Conservation (phyloP, 2,113 vertebrate species). For the Nestor notabilis region DNA sequence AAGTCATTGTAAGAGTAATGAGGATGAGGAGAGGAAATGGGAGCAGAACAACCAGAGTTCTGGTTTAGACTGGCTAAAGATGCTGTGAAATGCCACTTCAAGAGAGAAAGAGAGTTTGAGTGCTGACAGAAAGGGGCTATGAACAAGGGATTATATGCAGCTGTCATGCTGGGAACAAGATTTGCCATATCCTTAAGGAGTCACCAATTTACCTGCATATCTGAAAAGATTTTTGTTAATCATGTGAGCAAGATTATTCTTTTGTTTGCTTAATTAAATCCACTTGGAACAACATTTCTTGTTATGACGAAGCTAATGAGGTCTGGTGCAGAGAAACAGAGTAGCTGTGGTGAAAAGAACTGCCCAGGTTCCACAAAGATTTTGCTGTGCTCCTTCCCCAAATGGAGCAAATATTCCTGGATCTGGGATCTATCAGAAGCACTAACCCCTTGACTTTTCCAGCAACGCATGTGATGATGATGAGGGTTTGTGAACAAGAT, state of each 20-base stretch:
- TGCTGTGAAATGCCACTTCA: not conserved
- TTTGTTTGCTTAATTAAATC: not conserved
- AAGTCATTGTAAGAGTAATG: not conserved
- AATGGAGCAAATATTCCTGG: not conserved
- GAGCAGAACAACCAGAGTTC: not conserved
- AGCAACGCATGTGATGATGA: not conserved
- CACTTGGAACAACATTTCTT: not conserved
- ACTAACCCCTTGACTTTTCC: not conserved
- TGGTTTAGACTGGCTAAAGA: not conserved
- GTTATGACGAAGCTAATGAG: not conserved
- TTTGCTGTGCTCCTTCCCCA: not conserved
- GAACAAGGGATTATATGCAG: not conserved
- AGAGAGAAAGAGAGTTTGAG: not conserved
- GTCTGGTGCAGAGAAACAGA: not conserved
- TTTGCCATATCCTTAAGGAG: not conserved
- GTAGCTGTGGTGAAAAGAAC: not conserved
- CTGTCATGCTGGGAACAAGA: slow-evolving; percentile 25
- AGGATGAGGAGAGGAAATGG: not conserved
- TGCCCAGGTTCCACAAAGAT: not conserved
- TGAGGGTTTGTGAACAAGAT: not conserved
- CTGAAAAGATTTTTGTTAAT: not conserved
- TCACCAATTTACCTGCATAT: not conserved
- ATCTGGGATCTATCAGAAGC: not conserved
- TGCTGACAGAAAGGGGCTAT: not conserved
- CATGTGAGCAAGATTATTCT: not conserved